Percentiles rank a stretch among this genome's conserved stretches.
phyloP scores from a whole-genome alignment of 1,140 invertebrate species.

The Nasonia vitripennis region DNA sequence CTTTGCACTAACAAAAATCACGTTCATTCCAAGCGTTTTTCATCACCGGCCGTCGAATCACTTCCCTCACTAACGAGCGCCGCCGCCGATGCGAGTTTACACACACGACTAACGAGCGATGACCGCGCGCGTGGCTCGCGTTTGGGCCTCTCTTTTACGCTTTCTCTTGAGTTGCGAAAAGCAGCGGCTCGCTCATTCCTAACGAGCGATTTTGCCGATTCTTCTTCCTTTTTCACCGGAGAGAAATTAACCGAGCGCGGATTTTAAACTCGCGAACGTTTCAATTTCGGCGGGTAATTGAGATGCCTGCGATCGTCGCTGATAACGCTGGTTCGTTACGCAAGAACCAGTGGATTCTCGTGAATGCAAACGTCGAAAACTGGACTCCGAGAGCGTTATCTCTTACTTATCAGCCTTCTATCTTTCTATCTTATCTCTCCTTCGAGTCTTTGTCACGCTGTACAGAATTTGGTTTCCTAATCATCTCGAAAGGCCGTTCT shows the following conservation, averaged over 20 bases:
- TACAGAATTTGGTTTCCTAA: slow-evolving; percentile 27
- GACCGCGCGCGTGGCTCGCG: background rate
- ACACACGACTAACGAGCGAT: slow-evolving; percentile 15
- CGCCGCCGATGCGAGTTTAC: background rate
- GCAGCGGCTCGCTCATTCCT: background rate
- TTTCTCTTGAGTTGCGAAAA: slow-evolving; percentile 41
- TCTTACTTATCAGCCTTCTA: background rate
- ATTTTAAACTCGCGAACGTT: background rate
- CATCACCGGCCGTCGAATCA: background rate
- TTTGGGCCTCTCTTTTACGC: slow-evolving; percentile 41
- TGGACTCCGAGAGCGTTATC: background rate
- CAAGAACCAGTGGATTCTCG: background rate
- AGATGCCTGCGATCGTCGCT: background rate
- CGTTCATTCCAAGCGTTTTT: background rate
- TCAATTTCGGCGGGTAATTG: background rate
- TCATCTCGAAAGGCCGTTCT: slow-evolving; percentile 7
- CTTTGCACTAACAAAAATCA: background rate
- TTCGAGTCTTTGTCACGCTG: background rate
- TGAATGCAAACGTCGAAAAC: background rate
- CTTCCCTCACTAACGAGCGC: slow-evolving; percentile 17
- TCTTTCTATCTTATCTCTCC: background rate
- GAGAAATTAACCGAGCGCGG: background rate
- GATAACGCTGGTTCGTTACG: background rate
- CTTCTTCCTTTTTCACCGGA: slow-evolving; percentile 4
- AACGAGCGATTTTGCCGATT: slow-evolving; percentile 23